Base-by-base conservation (phyloP, 2,113 vertebrate genomes). In the Barnardius zonarius region DNA sequence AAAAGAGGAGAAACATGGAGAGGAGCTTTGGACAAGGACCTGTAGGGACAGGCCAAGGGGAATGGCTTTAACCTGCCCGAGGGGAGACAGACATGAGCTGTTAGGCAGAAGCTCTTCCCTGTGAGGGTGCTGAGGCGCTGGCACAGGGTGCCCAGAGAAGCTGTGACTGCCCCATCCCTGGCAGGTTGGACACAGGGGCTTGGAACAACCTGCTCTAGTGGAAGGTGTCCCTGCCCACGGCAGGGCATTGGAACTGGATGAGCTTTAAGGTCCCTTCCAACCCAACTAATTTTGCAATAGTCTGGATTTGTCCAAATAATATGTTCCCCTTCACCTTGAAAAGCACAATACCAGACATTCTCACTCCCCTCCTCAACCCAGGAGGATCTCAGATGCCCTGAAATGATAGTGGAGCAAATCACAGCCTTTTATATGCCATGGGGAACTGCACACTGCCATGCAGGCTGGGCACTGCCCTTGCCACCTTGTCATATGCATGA, bases 401-500 rank as follows among this genome's bases (percentile, higher is more conserved):
- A 78, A 92, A 86, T 62, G 35, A 3, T 9, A 10, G 18, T 17
- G 51, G n/a, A 92, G 37, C 37, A 90, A 90, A 89, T 81, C 49
- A 61, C 17, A 30, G 35, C 39, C 22, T 86, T 89, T 86, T 48
- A 17, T 25, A 31, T 75, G 77, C 74, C 59, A 33, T 7, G 4
- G 27, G 35, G n/a, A 66, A 22, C 9, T 1, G 6, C 76, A 22
- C 17, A 7, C 24, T 30, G 52, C 72, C 37, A n/a, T 39, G 80
- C 25, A 59, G 77, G 64, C 67, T 63, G 28, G 25, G 10, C 2
- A 0, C 20, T 33, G 30, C 48, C 46, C 72, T 61, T 79, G 79
- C 35, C 55, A n/a, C 46, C 62, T 48, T 0, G 1, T 73, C 67
- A 48, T 3, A 0, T 3, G 2, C 22, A 28, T 19, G 88, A 67